phyloP scores from a whole-genome alignment of 2,797 vertebrate species.

The Merluccius polli region DNA sequence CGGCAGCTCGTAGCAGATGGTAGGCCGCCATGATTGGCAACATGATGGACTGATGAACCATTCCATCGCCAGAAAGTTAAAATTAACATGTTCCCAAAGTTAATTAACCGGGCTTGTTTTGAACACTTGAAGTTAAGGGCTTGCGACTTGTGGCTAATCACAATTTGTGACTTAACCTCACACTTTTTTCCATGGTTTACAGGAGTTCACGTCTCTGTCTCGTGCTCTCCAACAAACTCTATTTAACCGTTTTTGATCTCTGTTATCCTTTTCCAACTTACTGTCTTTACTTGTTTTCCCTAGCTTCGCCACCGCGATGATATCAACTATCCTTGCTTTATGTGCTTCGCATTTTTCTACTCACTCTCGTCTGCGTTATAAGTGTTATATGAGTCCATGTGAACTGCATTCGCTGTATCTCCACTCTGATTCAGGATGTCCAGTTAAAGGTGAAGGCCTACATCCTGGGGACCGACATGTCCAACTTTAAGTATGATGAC shows the following conservation, averaged over 20 bases:
- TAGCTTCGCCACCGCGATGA: background rate
- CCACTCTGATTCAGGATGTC: constrained; percentile 79
- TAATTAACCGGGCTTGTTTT: background rate
- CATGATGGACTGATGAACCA: background rate
- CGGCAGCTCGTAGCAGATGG: background rate
- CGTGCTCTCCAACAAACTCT: background rate
- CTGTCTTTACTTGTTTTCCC: background rate
- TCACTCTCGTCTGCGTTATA: background rate
- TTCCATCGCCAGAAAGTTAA: background rate
- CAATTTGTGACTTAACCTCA: background rate
- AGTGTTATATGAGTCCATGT: background rate
- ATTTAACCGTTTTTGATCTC: no score
- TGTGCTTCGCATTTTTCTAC: background rate
- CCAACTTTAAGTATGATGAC: constrained; percentile 98
- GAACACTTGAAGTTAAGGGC: background rate
- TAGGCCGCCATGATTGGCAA: background rate
- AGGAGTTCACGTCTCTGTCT: background rate
- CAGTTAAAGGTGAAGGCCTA: constrained; percentile 98
- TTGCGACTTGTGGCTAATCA: background rate
- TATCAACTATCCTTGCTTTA: background rate
- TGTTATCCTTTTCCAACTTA: background rate
- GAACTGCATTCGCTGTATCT: background rate
- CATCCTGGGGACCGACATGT: constrained; percentile 96
- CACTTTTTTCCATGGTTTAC: background rate
- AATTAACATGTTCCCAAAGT: background rate